Percentiles rank a stretch among this genome's conserved stretches.
Evolutionary conservation across 2,797 vertebrate genomes (phyloP).

Genomic region (Iguana delicatissima): DNA sequence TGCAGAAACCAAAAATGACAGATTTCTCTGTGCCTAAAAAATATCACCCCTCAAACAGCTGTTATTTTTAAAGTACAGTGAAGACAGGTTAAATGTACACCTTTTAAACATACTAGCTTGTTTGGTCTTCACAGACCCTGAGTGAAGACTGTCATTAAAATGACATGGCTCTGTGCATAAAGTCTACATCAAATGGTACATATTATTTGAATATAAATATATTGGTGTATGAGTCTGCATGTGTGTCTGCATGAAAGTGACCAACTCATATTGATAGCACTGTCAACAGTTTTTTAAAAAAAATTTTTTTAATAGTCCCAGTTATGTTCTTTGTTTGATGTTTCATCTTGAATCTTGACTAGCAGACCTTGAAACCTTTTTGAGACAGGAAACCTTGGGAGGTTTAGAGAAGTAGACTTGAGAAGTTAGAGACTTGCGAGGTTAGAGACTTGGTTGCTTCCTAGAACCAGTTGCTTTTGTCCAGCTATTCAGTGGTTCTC

Average conservation of each 20-base stretch:
- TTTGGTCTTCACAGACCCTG: not conserved
- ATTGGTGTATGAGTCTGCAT: not conserved
- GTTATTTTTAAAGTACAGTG: not conserved
- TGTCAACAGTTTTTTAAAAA: too few species aligned
- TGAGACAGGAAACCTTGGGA: not conserved
- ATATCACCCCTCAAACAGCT: not conserved
- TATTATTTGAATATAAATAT: not conserved
- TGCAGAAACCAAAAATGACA: too few species aligned
- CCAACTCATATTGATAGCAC: too few species aligned
- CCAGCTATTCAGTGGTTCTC: too few species aligned
- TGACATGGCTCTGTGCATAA: not conserved
- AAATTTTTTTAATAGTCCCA: not conserved
- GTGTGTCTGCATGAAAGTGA: not conserved
- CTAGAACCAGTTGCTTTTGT: not conserved
- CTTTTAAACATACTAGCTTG: not conserved
- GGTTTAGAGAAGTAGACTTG: not conserved
- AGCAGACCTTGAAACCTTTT: not conserved
- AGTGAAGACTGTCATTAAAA: not conserved
- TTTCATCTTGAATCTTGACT: not conserved
- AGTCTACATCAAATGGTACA: not conserved
- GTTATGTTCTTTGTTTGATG: not conserved
- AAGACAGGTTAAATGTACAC: not conserved
- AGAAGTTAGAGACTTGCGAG: too few species aligned
- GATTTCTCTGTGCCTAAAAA: not conserved
- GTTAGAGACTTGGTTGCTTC: not conserved